phyloP scores from a whole-genome alignment of 2,888 invertebrate species.

The Pachliopta kotzebuea region DNA sequence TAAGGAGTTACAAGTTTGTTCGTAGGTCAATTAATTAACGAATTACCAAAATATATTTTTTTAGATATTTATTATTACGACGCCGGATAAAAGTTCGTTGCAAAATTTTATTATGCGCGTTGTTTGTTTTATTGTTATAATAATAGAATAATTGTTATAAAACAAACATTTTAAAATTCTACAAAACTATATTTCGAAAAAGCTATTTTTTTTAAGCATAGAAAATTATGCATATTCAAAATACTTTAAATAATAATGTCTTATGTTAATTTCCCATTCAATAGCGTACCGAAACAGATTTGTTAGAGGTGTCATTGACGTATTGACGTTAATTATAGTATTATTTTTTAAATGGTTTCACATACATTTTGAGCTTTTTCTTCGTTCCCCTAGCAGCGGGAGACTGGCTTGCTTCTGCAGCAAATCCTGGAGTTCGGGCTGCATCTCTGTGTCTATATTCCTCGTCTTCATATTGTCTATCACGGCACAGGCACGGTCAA shows the following conservation, averaged over 20 bases:
- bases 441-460: slow-evolving; percentile 45
- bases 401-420: slow-evolving; percentile 60
- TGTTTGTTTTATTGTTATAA: too few relatives aligned
- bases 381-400: slow-evolving; percentile 47
- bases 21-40: too few relatives aligned
- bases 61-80: too few relatives aligned
- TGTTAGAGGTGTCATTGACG: slow-evolving; percentile 47
- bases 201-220: background rate
- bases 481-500: slow-evolving; percentile 43
- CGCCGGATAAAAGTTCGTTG: too few relatives aligned
- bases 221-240: background rate
- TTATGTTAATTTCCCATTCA: slow-evolving; percentile 39
- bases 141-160: too few relatives aligned
- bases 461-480: slow-evolving; percentile 56
- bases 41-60: too few relatives aligned
- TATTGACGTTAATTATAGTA: background rate
- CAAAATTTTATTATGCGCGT: too few relatives aligned
- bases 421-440: slow-evolving; percentile 68
- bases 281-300: slow-evolving; percentile 55
- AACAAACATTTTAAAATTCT: too few relatives aligned
- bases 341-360: slow-evolving; percentile 39
- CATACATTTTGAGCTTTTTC: slow-evolving; percentile 64
- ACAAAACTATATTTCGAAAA: background rate
- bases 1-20: too few relatives aligned
- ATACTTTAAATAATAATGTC: slow-evolving; percentile 7